These are phyloP conservation scores for Falcaria lacertinaria DNA, from an alignment of 2,888 invertebrate genomes.

Conservation along the genomic window DNA sequence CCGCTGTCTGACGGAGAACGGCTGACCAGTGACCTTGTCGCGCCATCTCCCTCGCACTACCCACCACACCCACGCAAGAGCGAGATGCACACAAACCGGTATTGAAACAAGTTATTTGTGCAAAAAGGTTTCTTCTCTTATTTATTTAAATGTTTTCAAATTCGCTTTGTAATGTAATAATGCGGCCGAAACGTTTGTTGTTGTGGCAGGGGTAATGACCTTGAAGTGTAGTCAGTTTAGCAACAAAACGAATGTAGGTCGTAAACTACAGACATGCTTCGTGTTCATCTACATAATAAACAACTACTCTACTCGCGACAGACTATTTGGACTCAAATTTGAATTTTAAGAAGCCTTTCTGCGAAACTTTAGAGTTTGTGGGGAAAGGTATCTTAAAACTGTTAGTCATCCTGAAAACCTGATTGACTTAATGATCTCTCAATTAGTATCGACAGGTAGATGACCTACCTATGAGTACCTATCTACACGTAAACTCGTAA, in stretches of 20 bases:
- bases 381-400: too few species aligned
- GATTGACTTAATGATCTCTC: too few species aligned
- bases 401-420: too few species aligned
- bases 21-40: conserved; percentile 77
- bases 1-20: conserved; percentile 70
- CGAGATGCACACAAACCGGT: conserved; percentile 48
- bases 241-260: conserved; percentile 44
- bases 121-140: conserved; percentile 69
- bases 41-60: conserved; percentile 49
- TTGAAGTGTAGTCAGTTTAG: conserved; percentile 50
- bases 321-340: conserved; percentile 11
- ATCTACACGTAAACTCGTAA: too few species aligned
- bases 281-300: conserved; percentile 17
- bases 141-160: conserved; percentile 71
- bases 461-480: too few species aligned
- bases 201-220: conserved; percentile 64
- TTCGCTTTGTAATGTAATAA: conserved; percentile 64
- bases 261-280: conserved; percentile 14
- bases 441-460: too few species aligned
- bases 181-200: conserved; percentile 50
- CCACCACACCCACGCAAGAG: conserved; percentile 32
- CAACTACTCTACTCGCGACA: conserved; percentile 12
- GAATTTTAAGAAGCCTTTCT: conserved; percentile 7
- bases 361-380: too few species aligned
- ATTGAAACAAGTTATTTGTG: conserved; percentile 64